phyloP scores from a whole-genome alignment of 2,797 vertebrate genomes.

The Glossophaga mutica region DNA sequence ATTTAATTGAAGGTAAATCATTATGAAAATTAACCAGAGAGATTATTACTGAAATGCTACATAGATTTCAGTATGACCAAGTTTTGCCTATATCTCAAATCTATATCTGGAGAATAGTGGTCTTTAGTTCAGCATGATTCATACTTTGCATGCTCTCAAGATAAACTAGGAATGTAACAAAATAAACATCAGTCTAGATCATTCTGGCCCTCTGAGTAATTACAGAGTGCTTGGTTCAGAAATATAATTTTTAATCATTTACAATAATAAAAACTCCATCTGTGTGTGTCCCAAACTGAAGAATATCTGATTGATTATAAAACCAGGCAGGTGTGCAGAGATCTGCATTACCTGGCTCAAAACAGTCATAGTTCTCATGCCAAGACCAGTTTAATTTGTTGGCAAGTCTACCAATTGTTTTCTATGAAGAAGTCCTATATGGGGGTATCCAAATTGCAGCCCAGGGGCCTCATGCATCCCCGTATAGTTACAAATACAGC shows the following conservation, averaged over 20 bases:
- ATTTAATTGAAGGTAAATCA: neutral
- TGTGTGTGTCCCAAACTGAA: neutral
- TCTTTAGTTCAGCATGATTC: conserved; percentile 17
- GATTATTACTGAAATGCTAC: neutral
- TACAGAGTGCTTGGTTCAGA: neutral
- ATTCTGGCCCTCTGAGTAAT: neutral
- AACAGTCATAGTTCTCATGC: neutral
- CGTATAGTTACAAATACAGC: too few species aligned
- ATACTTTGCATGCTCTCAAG: neutral
- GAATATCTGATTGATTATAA: conserved; percentile 1
- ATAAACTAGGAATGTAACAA: neutral
- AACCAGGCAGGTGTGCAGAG: neutral
- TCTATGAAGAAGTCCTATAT: neutral
- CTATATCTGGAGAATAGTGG: neutral
- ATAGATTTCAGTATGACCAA: neutral
- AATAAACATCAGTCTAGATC: neutral
- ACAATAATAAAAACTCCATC: conserved; percentile 19
- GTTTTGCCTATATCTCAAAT: neutral
- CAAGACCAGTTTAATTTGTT: neutral
- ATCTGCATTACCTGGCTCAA: neutral
- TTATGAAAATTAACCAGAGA: conserved; percentile 21
- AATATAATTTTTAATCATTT: conserved; percentile 17
- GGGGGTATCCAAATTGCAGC: too few species aligned
- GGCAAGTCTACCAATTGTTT: neutral
- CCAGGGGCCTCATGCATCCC: too few species aligned